Evolutionary conservation across 2,888 invertebrate species (phyloP).

Genomic region (Heteropelma amictum): DNA sequence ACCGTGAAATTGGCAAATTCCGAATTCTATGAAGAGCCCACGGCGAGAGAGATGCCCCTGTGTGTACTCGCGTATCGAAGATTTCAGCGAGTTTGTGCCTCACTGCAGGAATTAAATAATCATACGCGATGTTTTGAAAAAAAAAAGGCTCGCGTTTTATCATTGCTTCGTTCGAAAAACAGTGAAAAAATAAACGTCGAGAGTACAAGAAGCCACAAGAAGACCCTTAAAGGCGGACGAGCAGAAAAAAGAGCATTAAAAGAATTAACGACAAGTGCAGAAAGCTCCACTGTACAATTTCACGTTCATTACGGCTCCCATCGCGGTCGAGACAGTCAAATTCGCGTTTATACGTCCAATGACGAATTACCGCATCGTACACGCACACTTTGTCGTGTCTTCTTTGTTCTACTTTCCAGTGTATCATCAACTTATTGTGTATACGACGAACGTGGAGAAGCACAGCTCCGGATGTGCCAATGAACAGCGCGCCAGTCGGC

Average conservation of each 20-base stretch:
- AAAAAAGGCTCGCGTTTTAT: neutral
- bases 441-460: constrained; percentile 62
- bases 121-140: too few relatives aligned
- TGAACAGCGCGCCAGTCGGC: constrained; percentile 68
- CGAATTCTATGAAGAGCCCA: constrained; percentile 16
- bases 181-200: too few relatives aligned
- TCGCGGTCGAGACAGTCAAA: neutral
- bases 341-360: constrained; percentile 15
- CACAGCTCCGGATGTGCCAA: constrained; percentile 75
- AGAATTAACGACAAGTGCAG: constrained; percentile 10
- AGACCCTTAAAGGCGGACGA: too few relatives aligned
- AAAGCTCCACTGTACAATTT: neutral
- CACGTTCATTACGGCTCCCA: constrained; percentile 17
- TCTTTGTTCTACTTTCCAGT: constrained; percentile 68
- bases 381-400: constrained; percentile 2
- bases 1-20: constrained; percentile 43
- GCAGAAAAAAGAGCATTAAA: neutral
- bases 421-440: constrained; percentile 69
- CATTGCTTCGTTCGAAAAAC: too few relatives aligned
- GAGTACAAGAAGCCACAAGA: neutral
- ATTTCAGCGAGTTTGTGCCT: too few relatives aligned
- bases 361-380: constrained; percentile 1
- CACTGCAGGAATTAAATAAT: too few relatives aligned
- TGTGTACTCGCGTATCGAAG: too few relatives aligned
- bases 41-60: neutral